Percentiles rank a stretch among this genome's conserved stretches.
These are phyloP conservation scores for Suncus etruscus DNA, from an alignment of 2,113 vertebrate genomes.

Conservation along the genomic window DNA sequence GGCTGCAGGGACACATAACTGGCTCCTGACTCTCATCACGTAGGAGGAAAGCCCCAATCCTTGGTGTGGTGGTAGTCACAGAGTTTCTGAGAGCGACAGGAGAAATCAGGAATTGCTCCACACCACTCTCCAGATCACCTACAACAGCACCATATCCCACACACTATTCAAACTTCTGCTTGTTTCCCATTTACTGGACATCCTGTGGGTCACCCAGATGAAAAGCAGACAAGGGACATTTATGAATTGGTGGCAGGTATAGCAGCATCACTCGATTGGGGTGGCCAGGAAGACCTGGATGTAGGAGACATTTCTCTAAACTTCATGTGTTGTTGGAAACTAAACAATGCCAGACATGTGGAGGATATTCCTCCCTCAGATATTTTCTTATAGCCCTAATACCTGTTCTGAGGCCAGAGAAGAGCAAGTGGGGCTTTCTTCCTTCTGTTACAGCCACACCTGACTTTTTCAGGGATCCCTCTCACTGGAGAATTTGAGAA, in stretches of 20 bases:
- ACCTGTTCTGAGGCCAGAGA: neutral
- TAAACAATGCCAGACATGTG: neutral
- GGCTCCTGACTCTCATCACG: neutral
- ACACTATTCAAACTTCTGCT: neutral
- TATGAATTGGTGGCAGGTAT: neutral
- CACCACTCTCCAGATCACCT: no score
- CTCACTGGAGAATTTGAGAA: neutral
- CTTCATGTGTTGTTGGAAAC: no score
- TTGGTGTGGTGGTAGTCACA: neutral
- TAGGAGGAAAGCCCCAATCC: neutral
- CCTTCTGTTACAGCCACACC: neutral
- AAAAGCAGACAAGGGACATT: neutral
- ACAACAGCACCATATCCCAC: rapidly evolving
- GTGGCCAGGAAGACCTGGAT: neutral
- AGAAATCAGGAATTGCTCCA: neutral
- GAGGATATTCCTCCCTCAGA: neutral
- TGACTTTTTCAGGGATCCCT: neutral
- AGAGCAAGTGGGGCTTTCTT: neutral
- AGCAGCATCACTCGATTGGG: no score
- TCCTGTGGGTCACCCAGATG: neutral
- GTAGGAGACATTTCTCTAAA: neutral
- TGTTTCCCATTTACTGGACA: neutral
- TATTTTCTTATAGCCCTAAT: neutral
- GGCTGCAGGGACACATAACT: neutral
- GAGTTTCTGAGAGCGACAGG: neutral